Evolutionary conservation across 2,113 vertebrate genomes (phyloP).

Genomic region (Sylvilagus bachmani): DNA sequence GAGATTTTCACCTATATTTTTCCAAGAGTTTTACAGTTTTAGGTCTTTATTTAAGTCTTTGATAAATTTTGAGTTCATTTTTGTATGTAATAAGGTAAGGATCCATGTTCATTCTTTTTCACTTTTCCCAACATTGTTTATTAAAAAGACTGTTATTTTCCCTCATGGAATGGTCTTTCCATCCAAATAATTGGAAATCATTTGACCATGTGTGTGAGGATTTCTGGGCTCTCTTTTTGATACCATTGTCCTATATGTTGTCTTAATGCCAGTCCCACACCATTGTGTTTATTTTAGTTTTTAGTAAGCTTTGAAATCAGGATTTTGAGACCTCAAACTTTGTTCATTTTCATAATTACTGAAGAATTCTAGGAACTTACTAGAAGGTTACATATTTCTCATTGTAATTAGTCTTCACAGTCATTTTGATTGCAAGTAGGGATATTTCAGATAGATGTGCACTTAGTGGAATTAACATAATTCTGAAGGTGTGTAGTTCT

Average conservation of each 20-base stretch:
- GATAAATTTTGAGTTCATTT: background rate
- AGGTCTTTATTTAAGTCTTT: background rate
- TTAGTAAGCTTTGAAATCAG: background rate
- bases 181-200: background rate
- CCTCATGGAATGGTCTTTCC: background rate
- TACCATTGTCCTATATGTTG: background rate
- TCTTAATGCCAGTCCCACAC: background rate
- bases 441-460: background rate
- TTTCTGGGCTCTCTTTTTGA: background rate
- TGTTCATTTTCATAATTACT: conserved; percentile 1
- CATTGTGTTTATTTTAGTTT: background rate
- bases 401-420: background rate
- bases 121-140: background rate
- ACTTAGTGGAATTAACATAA: background rate
- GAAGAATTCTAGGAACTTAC: background rate
- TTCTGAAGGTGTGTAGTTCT: background rate
- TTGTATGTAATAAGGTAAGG: background rate
- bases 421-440: conserved; percentile 23
- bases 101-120: background rate
- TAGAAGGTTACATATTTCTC: background rate
- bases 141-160: background rate
- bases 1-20: background rate
- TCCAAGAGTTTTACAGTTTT: background rate
- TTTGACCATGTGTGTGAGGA: background rate
- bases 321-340: background rate